These are phyloP conservation scores for Prorops nasuta DNA, from an alignment of 1,140 invertebrate genomes.

Conservation along the genomic window DNA sequence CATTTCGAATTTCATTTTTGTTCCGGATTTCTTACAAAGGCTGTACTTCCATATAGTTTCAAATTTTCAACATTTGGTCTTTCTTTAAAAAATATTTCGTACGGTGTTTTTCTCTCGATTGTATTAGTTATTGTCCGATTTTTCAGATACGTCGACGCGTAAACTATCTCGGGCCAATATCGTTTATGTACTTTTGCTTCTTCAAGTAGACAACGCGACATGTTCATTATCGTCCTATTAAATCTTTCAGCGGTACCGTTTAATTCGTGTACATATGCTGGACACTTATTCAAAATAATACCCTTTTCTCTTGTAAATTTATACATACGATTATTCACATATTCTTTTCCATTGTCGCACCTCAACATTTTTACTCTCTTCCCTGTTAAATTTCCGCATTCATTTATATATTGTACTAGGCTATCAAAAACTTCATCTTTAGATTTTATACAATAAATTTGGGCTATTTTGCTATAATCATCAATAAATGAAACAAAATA, in stretches of 20 bases:
- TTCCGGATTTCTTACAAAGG: constrained; percentile 18
- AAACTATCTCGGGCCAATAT: constrained; percentile 17
- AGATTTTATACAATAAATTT: constrained; percentile 6
- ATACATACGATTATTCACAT: background rate
- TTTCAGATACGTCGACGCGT: background rate
- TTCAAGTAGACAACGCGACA: constrained; percentile 9
- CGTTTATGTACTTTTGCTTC: constrained; percentile 11
- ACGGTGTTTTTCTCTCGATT: constrained; percentile 11
- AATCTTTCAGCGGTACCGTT: constrained; percentile 12
- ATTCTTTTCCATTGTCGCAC: constrained; percentile 2
- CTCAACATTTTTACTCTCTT: background rate
- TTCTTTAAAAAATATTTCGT: constrained; percentile 17
- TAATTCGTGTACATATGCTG: constrained; percentile 10
- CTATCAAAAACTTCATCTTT: constrained; percentile 14
- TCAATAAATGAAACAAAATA: constrained; percentile 14
- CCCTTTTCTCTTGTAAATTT: background rate
- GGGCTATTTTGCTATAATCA: constrained; percentile 4
- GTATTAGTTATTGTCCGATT: constrained; percentile 2
- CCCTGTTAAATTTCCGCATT: constrained; percentile 2
- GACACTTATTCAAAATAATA: constrained; percentile 1
- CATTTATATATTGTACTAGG: constrained; percentile 15
- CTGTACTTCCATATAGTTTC: constrained; percentile 17
- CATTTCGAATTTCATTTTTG: constrained; percentile 11
- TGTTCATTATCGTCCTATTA: constrained; percentile 9
- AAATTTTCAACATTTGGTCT: constrained; percentile 15